Evolutionary conservation across 2,888 invertebrate species (phyloP), one percentile per base, ranked within the genome.

Genomic region (Shargacucullia verbasci): DNA sequence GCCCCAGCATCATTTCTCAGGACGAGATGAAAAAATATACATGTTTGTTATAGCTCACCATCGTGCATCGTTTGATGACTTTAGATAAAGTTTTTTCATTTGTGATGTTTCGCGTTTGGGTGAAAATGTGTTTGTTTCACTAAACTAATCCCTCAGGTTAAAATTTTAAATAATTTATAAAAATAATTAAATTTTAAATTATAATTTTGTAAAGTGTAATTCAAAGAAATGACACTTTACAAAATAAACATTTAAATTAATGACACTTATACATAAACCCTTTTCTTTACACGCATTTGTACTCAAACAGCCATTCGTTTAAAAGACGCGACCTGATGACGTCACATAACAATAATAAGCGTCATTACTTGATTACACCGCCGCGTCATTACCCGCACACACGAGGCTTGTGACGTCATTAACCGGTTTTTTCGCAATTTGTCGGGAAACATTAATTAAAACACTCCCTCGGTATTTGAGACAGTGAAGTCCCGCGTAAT

Each of bases 371-470:
- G 63, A 78, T 80, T 76, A 71, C 69, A 71, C 63, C 64, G 59
- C 58, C 63, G 58, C 73, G 72, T 78, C 79, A 78, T 79, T 79
- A 79, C 59, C 53, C 59, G 44, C 64, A 62, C 66, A 59, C 62
- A 60, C 48, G 50, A 35, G 35, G 20, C 14, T 41, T 46, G 62
- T 79, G 85, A 84, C 83, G 84, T 86, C 86, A 87, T 88, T 85
- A 85, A 73, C 62, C 63, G 76, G 76, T 86, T 90, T 90, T 91
- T 90, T 88, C 82, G 82, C 85, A 86, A 88, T 86, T 89, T 87
- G 85, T 86, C 83, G 80, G 80, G 77, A 80, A 84, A 88, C 84
- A 87, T 88, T 89, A 89, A 91, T 90, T 90, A 87, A 90, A 89
- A 87, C 82, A 84, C 84, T 85, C 87, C 86, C 86, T 75, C 78